These are phyloP conservation scores for Agrotis clavis DNA, from an alignment of 2,888 invertebrate genomes.

Conservation along the genomic window DNA sequence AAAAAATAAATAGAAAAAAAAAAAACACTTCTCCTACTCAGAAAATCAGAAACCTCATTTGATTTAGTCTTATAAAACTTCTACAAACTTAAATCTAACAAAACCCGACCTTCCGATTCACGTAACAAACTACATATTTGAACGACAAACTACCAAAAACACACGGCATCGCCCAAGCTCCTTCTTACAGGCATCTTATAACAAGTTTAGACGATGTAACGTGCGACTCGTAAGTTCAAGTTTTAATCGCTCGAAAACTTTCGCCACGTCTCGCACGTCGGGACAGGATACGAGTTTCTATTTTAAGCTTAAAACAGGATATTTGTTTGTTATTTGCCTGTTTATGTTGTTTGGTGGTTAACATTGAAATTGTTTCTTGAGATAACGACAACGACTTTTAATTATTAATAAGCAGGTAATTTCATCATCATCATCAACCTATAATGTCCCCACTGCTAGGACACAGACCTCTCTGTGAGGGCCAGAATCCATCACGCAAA, in stretches of 20 bases:
- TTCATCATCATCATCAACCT: too few relatives aligned
- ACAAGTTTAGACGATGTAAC: slow-evolving; percentile 66
- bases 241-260: slow-evolving; percentile 74
- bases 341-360: background rate
- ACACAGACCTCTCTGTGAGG: too few relatives aligned
- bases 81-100: slow-evolving; percentile 2
- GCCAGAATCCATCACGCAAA: too few relatives aligned
- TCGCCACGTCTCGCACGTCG: slow-evolving; percentile 47
- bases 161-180: slow-evolving; percentile 23
- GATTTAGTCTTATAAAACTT: background rate
- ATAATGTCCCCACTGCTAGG: too few relatives aligned
- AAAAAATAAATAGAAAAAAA: too few relatives aligned
- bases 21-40: too few relatives aligned
- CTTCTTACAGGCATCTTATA: slow-evolving; percentile 66
- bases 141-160: slow-evolving; percentile 8
- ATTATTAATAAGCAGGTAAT: too few relatives aligned
- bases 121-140: slow-evolving; percentile 8
- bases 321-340: slow-evolving; percentile 8
- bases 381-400: too few relatives aligned
- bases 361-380: background rate
- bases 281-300: slow-evolving; percentile 61
- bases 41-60: background rate
- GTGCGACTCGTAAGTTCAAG: slow-evolving; percentile 62
- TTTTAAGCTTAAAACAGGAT: slow-evolving; percentile 54
- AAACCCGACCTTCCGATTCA: background rate